Base-by-base conservation (phyloP, 2,113 vertebrate species). In the Osmerus eperlanus region DNA sequence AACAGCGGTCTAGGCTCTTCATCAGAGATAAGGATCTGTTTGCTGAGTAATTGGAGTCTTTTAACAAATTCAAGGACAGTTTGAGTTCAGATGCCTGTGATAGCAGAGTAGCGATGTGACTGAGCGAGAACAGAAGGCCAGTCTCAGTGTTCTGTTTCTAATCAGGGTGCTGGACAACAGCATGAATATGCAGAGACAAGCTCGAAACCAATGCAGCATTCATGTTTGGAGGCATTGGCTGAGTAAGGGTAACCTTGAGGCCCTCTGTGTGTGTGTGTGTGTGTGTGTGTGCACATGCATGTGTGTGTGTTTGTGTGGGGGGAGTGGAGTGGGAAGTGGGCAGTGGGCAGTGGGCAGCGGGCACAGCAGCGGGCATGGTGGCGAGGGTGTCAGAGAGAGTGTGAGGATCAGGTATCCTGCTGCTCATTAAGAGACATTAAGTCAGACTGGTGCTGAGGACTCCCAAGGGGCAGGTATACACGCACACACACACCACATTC, bases 291-390 rank as follows among this genome's bases (percentile, higher is more conserved):
- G 16, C 23, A 21, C 3, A 4, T 71, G 52, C 3, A 47, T 4
- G 47, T 19, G 19, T 19, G 19, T 56, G 1, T 25, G 25, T 72
- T 73, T 65, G 25, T 29, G 16, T 51, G 32, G 53, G 5, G 23
- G 23, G 23, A 2, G 23, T 23, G 23, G 23, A 23, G 23, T 23
- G 3, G 36, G 36, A 3, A 41, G 36, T 8, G 36, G 36, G 7
- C 36, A 41, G 36, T 41, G 3, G 36, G 36, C 29, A 41, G 36
- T 1, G 36, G 36, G 7, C 36, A 41, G 36, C 5, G 36, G 36
- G 28, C 13, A 41, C 67, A 56, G 71, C 74, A 68, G 75, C 65
- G 47, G 23, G 71, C 62, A 62, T 58, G 66, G 58, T 70, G 14
- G 70, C 54, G 3, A 70, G 60, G 60, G 65, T 66, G 67, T 58